Conservation (phyloP, 1,140 invertebrate species). For the Steinernema khuongi region DNA sequence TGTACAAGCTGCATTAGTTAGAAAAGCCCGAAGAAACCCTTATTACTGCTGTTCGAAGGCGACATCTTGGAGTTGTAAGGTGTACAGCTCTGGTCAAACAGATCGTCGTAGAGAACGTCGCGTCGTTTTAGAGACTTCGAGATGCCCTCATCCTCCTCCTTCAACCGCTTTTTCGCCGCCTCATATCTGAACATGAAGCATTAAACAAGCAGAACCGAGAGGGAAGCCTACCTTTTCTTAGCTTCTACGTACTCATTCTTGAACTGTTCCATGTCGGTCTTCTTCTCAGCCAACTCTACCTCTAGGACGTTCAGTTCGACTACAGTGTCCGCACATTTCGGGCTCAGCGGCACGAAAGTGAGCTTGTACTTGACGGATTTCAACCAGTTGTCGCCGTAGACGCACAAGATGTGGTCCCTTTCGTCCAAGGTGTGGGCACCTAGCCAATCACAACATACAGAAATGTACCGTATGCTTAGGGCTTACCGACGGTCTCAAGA, state of each 20-base stretch:
- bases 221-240: conserved; percentile 47
- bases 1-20: background rate
- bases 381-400: conserved; percentile 56
- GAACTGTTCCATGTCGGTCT: conserved; percentile 52
- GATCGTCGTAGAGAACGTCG: conserved; percentile 41
- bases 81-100: conserved; percentile 23
- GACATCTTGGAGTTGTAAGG: conserved; percentile 25
- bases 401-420: conserved; percentile 50
- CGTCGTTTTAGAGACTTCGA: conserved; percentile 25
- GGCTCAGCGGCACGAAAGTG: conserved; percentile 33
- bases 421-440: conserved; percentile 48
- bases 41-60: conserved; percentile 24
- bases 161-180: conserved; percentile 36
- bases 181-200: conserved; percentile 37
- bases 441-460: background rate
- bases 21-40: conserved; percentile 1
- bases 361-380: conserved; percentile 48
- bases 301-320: conserved; percentile 43
- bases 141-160: conserved; percentile 40
- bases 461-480: background rate
- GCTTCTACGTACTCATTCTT: conserved; percentile 54
- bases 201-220: background rate
- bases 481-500: conserved; percentile 47
- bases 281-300: conserved; percentile 41
- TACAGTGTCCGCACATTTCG: conserved; percentile 20